Evolutionary conservation across 2,113 vertebrate genomes (phyloP), one percentile per base, ranked within the genome.

Genomic region (Amphiprion ocellaris): DNA sequence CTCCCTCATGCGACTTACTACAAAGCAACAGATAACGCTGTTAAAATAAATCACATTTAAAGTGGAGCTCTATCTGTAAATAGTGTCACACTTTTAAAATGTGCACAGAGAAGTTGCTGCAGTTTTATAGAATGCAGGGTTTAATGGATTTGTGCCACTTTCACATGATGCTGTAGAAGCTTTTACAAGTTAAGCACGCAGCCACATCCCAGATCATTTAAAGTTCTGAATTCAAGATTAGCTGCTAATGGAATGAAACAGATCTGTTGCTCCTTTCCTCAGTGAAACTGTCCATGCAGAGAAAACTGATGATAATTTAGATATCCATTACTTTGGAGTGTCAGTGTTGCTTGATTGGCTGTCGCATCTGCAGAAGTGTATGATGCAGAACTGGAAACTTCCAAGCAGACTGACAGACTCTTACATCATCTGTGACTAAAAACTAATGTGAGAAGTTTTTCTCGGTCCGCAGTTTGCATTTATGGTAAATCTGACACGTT

Each of bases 331-430:
- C 61, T 8, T 4, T 39, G 37, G 58, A 3, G 68, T 61, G 64
- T 84, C 84, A 56, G 5, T 46, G 15, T 7, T 39, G 72, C 24
- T 64, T 65, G 69, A 85, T 82, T 60, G 77, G 19, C 69, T 71
- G 87, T 62, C 71, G 4, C 21, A 10, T 59, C 19, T 26, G 77
- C 39, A 1, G 62, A 3, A 16, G 50, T 64, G 70, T 54, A 7
- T 41, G 71, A 69, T 41, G 15, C 53, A 69, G 49, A 68, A 2
- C 69, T 26, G 61, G 73, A 47, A 44, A 54, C 49, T 28, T 24
- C 39, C 41, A 33, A 63, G 69, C 30, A 37, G 33, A 37, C 53
- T 69, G 69, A 79, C 62, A 61, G 16, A 76, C 63, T 61, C 46
- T 16, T 56, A 7, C 54, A 69, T 59, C 72, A 37, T 55, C 60